These are phyloP conservation scores for Pantherophis vulpinus DNA, from an alignment of 2,797 vertebrate species.

Conservation along the genomic window DNA sequence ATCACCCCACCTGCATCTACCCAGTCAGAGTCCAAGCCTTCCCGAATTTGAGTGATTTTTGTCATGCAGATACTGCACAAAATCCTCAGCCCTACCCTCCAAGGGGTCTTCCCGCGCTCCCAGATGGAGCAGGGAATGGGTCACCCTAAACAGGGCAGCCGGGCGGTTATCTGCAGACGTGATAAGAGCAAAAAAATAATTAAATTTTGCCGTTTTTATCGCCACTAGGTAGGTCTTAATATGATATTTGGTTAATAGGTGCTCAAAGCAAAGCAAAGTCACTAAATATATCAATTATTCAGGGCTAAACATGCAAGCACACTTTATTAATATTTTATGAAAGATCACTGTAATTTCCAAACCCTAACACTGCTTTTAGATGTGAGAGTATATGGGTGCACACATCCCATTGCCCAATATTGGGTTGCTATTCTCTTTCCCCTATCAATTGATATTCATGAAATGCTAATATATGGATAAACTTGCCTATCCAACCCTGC, in stretches of 20 bases:
- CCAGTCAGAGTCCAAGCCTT: too few relatives aligned
- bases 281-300: neutral
- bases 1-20: too few relatives aligned
- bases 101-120: too few relatives aligned
- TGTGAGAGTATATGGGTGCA: neutral
- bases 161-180: too few relatives aligned
- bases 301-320: neutral
- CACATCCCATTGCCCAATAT: neutral
- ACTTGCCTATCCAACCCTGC: neutral
- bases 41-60: too few relatives aligned
- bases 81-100: too few relatives aligned
- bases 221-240: neutral
- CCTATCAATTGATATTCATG: neutral
- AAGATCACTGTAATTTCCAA: neutral
- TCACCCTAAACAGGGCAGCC: too few relatives aligned
- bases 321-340: neutral
- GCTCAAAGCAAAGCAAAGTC: neutral
- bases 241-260: neutral
- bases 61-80: too few relatives aligned
- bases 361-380: neutral
- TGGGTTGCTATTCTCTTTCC: neutral
- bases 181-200: too few relatives aligned
- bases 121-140: too few relatives aligned
- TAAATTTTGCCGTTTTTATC: too few relatives aligned
- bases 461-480: neutral